Percentiles rank a stretch among this genome's conserved stretches.
These are phyloP conservation scores for Brachionus asplanchnoidis DNA, from an alignment of 1,140 invertebrate species.

Conservation along the genomic window DNA sequence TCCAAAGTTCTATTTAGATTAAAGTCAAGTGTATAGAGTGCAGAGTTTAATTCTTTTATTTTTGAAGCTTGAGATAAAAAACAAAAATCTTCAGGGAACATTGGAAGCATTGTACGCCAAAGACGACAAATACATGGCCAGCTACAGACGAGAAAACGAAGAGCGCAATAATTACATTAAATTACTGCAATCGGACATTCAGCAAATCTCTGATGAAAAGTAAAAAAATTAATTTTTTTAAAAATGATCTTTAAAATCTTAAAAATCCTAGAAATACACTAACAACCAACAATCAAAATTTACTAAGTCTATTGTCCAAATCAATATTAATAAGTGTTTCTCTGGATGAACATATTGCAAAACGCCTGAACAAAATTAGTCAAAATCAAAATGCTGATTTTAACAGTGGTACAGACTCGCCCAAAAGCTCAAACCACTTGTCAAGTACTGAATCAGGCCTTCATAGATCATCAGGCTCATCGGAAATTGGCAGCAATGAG, in stretches of 20 bases:
- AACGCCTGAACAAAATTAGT: background rate
- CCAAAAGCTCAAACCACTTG: background rate
- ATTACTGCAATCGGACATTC: background rate
- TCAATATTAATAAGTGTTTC: background rate
- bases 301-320: background rate
- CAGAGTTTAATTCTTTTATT: background rate
- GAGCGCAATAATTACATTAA: slow-evolving; percentile 10
- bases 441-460: slow-evolving; percentile 19
- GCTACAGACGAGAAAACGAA: slow-evolving; percentile 6
- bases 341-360: background rate
- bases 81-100: slow-evolving; percentile 6
- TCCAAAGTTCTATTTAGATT: background rate
- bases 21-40: background rate
- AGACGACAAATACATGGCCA: slow-evolving; percentile 24
- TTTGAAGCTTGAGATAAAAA: slow-evolving; percentile 1
- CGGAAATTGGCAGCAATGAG: background rate
- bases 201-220: slow-evolving; percentile 5
- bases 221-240: background rate
- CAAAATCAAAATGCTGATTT: background rate
- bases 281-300: background rate
- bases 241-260: no score
- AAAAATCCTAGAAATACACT: background rate
- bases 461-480: slow-evolving; percentile 1
- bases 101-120: slow-evolving; percentile 11
- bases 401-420: background rate